Percentiles rank a stretch among this genome's conserved stretches.
phyloP scores from a whole-genome alignment of 2,113 vertebrate species.

The Vombatus ursinus region DNA sequence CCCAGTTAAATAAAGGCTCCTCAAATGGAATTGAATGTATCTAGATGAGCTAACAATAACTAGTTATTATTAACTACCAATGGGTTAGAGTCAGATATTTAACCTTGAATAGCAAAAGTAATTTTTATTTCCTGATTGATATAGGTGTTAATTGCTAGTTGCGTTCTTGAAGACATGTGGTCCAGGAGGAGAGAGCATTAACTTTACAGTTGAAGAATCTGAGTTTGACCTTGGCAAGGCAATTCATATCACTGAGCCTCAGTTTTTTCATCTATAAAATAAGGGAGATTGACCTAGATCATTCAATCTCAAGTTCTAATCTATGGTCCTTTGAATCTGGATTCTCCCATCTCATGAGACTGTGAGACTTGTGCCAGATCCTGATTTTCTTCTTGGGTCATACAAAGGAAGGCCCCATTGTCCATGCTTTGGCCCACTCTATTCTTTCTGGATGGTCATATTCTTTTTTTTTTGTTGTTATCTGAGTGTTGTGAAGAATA shows the following conservation, averaged over 20 bases:
- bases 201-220: background rate
- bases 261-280: background rate
- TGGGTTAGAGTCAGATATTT: background rate
- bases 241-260: background rate
- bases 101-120: background rate
- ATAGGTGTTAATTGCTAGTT: background rate
- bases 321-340: constrained; percentile 14
- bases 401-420: background rate
- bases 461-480: background rate
- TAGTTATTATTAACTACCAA: background rate
- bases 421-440: background rate
- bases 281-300: background rate
- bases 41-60: background rate
- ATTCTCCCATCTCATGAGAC: background rate
- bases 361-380: background rate
- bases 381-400: background rate
- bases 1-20: background rate
- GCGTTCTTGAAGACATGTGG: background rate
- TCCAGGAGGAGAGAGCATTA: background rate
- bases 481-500: constrained; percentile 45
- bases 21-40: background rate
- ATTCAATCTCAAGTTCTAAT: background rate
- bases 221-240: background rate
- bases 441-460: background rate
- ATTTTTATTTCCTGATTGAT: background rate